A percentile compares a stretch with the other conserved stretches of the same genome.
These are phyloP conservation scores for Crotalus adamanteus DNA, from an alignment of 2,797 vertebrate genomes.

Conservation along the genomic window DNA sequence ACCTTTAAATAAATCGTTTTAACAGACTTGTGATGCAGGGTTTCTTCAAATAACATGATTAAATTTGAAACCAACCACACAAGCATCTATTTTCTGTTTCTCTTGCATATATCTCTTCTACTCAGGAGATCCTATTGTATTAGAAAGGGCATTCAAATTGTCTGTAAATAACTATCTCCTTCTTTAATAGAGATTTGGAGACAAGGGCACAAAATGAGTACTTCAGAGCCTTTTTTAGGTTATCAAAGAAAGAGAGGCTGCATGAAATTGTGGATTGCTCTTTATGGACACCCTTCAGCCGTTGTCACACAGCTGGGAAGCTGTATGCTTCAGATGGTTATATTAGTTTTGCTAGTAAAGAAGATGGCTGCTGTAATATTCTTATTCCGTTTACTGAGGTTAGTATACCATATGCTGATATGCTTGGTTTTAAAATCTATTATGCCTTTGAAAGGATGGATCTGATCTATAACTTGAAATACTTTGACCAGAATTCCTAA, in stretches of 20 bases:
- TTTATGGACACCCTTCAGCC: slow-evolving; percentile 91
- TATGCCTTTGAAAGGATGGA: neutral
- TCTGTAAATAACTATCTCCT: slow-evolving; percentile 5
- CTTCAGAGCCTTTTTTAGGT: slow-evolving; percentile 89
- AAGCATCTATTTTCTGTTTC: neutral
- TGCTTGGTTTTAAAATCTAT: neutral
- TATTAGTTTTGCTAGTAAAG: slow-evolving; percentile 89
- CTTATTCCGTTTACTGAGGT: slow-evolving; percentile 91
- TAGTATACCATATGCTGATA: slow-evolving; percentile 37
- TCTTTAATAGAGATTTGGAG: slow-evolving; percentile 82
- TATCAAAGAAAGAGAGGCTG: slow-evolving; percentile 84
- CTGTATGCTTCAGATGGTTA: slow-evolving; percentile 89
- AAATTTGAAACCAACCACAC: neutral
- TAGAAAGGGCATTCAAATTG: neutral
- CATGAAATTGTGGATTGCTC: slow-evolving; percentile 81
- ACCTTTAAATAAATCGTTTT: neutral
- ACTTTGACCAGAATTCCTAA: neutral
- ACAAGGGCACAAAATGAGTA: slow-evolving; percentile 88
- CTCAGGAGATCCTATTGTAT: neutral
- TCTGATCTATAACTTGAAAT: neutral
- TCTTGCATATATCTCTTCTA: neutral
- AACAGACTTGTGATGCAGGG: neutral
- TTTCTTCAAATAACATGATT: neutral
- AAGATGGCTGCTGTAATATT: slow-evolving; percentile 84
- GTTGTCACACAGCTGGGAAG: slow-evolving; percentile 86